Conservation (phyloP, 2,888 invertebrate species). For the Drosophila conformis region DNA sequence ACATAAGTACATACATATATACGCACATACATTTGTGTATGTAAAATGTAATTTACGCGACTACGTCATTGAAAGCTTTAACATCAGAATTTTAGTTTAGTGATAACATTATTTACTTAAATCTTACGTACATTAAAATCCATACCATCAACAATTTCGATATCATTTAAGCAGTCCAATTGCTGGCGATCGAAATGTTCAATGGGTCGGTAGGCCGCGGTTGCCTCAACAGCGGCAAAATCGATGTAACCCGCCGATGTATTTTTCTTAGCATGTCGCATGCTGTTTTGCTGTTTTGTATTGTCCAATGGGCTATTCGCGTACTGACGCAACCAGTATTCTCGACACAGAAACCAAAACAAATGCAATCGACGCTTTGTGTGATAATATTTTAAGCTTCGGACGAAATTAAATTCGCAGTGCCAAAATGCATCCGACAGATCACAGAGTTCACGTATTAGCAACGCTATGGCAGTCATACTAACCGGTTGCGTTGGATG, state of each 20-base stretch:
- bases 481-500: constrained; percentile 40
- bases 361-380: constrained; percentile 72
- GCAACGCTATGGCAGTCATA: constrained; percentile 83
- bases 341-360: constrained; percentile 76
- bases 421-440: constrained; percentile 79
- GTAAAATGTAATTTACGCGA: background rate
- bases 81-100: background rate
- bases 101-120: background rate
- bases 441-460: constrained; percentile 77
- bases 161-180: constrained; percentile 55
- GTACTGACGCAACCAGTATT: constrained; percentile 72
- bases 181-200: constrained; percentile 56
- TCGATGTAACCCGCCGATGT: constrained; percentile 62
- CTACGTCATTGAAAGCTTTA: background rate
- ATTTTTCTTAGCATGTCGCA: constrained; percentile 30
- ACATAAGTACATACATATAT: background rate
- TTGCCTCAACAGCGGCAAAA: constrained; percentile 82
- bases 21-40: background rate
- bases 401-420: constrained; percentile 74
- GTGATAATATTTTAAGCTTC: constrained; percentile 74
- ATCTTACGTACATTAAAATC: constrained; percentile 77
- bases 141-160: constrained; percentile 80
- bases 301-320: background rate
- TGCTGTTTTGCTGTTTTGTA: constrained; percentile 8
- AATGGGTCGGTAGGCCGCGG: constrained; percentile 48